These are phyloP conservation scores for Brachyopa scutellaris DNA, from an alignment of 2,888 invertebrate species.

Conservation along the genomic window DNA sequence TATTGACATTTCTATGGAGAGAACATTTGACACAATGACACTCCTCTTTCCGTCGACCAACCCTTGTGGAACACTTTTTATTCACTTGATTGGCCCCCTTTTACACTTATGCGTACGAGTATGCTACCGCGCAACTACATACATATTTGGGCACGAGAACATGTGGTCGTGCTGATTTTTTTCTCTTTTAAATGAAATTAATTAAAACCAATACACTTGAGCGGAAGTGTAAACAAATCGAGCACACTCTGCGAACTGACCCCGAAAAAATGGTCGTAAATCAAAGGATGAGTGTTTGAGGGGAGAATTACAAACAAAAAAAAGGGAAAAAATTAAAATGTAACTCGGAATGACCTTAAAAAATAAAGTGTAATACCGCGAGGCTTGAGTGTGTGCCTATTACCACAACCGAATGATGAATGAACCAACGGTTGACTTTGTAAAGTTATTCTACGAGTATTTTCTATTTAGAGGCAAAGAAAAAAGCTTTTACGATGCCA, in stretches of 20 bases:
- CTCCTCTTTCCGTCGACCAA: neutral
- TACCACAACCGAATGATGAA: constrained; percentile 55
- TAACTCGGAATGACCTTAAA: constrained; percentile 46
- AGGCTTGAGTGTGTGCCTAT: constrained; percentile 29
- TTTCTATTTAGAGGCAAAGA: constrained; percentile 16
- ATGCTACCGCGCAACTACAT: neutral
- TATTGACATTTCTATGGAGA: neutral
- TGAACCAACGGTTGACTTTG: constrained; percentile 61
- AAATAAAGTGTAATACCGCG: constrained; percentile 9
- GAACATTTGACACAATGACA: constrained; percentile 12
- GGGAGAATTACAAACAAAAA: constrained; percentile 1
- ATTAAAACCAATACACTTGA: constrained; percentile 14
- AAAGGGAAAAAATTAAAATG: constrained; percentile 30
- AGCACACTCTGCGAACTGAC: constrained; percentile 12
- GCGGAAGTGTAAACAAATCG: constrained; percentile 23
- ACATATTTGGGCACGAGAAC: neutral
- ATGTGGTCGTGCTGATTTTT: constrained; percentile 14
- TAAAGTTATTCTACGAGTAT: no score
- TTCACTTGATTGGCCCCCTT: no score
- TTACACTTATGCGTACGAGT: no score
- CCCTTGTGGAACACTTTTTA: neutral
- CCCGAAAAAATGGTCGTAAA: constrained; percentile 5
- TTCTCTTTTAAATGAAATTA: constrained; percentile 3
- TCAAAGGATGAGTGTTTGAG: constrained; percentile 2
- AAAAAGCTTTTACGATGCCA: constrained; percentile 66